Base-by-base conservation (phyloP, 30 jellyfish, hydroid and myxozoan genomes). In the Turritopsis dohrnii region DNA sequence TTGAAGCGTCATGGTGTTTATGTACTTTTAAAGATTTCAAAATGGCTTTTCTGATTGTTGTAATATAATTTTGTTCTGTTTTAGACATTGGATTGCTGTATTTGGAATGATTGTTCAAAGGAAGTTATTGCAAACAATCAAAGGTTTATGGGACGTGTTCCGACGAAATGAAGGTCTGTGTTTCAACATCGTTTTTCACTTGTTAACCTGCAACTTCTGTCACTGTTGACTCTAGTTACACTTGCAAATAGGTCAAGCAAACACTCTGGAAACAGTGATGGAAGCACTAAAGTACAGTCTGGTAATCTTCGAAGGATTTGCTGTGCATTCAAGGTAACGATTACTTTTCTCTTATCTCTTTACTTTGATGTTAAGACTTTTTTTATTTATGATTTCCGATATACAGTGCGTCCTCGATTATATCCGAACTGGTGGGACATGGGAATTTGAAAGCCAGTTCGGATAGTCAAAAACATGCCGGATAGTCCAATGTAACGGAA, bases 41-140 rank as follows among this genome's bases (percentile, higher is more conserved):
- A 3, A 7, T 0, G 77, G 28, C 22, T 69, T 69, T 7, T 1
- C 8, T 0, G 8, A 23, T 9, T 69, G n/a, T n/a, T n/a, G n/a
- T n/a, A n/a, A n/a, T n/a, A n/a, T n/a, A n/a, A n/a, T n/a, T n/a
- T n/a, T n/a, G n/a, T n/a, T n/a, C 13, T 52, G 7, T 82, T 82
- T 65, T 82, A 93, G 98, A 76, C 98, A 93, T 60, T 93, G 98
- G 98, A 88, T 93, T 16, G 98, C 98, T 4, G 98, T 93, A 17
- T 93, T 93, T 65, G 98, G 98, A 1, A 90, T 81, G 27, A 65
- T 86, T 0, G 87, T 93, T 1, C 65, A 80, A 1, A 81, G 98
- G 71, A 79, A 71, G 31, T 73, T 88, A 30, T 60, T 65, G 52
- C 86, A 79, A 18, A 83, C 31, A 3, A 88, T 93, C 24, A 5